Base-by-base conservation (phyloP, 2,888 invertebrate genomes). In the Himalopsyche japonica region DNA sequence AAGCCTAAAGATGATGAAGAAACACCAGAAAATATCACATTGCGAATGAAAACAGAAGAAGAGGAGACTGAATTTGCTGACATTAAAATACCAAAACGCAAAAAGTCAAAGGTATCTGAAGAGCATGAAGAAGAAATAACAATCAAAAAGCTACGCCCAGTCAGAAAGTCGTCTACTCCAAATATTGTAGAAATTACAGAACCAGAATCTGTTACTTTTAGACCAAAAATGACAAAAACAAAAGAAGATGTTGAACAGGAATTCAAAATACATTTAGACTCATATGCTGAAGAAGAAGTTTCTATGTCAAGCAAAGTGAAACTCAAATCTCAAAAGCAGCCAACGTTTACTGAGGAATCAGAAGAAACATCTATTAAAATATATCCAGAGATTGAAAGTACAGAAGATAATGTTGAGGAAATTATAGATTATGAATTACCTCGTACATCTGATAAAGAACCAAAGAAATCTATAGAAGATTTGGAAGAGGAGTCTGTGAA, bases 211-310 rank as follows among this genome's bases (percentile, higher is more conserved):
- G 96, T 97, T 0, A 96, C 95, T 57, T 97, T 97, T 90, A 94
- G 95, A 88, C 96, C 96, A 15, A 95, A 94, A 90, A 90, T 92
- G 6, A 95, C 94, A 0, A 96, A 95, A 91, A 96, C 95, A 0
- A 96, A 96, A 90, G 97, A 97, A 92, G 96, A 97, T 88, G 96
- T 97, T 18, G 97, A 97, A 89, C 97, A 97, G 91, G 97, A 97
- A 91, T 97, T 97, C 89, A 97, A 95, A 90, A 97, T 97, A 87
- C 95, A 96, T 15, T 91, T 97, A 86, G 96, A 97, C 90, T 95
- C 96, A 0, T 97, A 97, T 89, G 96, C 96, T 57, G 97, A 97
- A 91, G 97, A 97, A 92, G 96, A 97, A 91, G 95, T 97, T 87
- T 96, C 96, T 10, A 95, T 97, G 95, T 95, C 96, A 3, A 96